phyloP scores from a whole-genome alignment of 2,113 vertebrate species.

The Crotalus viridis region DNA sequence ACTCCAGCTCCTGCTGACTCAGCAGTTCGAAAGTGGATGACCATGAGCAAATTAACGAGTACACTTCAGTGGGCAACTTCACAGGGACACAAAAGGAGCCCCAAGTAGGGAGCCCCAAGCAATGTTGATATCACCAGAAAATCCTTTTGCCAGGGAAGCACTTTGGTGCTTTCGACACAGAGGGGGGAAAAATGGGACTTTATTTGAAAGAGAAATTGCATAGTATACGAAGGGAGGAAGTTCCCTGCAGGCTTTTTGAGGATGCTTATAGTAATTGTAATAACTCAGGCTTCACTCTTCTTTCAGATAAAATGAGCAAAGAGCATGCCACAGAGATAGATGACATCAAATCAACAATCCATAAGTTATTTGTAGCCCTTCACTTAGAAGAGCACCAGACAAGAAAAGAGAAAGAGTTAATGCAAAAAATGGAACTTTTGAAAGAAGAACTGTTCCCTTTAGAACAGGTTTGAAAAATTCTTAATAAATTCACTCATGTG shows the following conservation, averaged over 20 bases:
- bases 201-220: neutral
- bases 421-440: slow-evolving; percentile 79
- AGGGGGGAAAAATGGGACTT: neutral
- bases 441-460: slow-evolving; percentile 82
- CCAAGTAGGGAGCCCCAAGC: too few species aligned
- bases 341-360: slow-evolving; percentile 80
- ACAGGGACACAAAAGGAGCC: too few species aligned
- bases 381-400: slow-evolving; percentile 80
- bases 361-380: slow-evolving; percentile 81
- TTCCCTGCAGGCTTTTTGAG: neutral
- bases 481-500: neutral
- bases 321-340: slow-evolving; percentile 70
- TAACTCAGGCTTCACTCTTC: neutral
- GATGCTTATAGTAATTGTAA: neutral
- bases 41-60: too few species aligned
- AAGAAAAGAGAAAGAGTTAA: slow-evolving; percentile 77
- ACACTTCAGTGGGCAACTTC: too few species aligned
- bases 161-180: too few species aligned
- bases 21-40: too few species aligned
- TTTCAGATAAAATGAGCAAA: slow-evolving; percentile 65
- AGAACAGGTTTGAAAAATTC: slow-evolving; percentile 78
- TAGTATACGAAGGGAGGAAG: neutral
- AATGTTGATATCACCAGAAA: too few species aligned
- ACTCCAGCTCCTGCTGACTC: too few species aligned
- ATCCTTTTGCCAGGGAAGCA: too few species aligned